Percentiles rank a stretch among this genome's conserved stretches.
Conservation (phyloP, 2,797 vertebrate genomes). For the Danio choprae region DNA sequence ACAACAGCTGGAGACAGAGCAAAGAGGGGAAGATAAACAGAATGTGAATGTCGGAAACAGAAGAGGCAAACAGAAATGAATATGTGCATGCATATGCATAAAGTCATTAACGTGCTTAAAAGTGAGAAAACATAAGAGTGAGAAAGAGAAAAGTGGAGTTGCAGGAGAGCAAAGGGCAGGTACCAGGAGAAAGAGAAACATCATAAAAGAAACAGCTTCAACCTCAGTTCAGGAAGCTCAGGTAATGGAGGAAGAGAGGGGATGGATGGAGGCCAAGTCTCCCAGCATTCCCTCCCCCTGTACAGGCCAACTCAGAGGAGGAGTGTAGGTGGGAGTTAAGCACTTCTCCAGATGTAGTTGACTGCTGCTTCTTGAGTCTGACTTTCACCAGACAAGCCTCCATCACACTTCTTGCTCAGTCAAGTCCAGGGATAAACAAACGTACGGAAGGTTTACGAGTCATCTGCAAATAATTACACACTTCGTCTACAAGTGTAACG, state of each 20-base stretch:
- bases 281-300: slow-evolving; percentile 52
- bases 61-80: neutral
- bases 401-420: slow-evolving; percentile 31
- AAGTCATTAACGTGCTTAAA: neutral
- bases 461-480: slow-evolving; percentile 25
- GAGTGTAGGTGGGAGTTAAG: slow-evolving; percentile 57
- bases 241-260: slow-evolving; percentile 44
- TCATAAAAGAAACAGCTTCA: slow-evolving; percentile 12
- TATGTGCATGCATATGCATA: neutral
- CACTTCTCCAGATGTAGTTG: slow-evolving; percentile 65
- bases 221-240: slow-evolving; percentile 21
- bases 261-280: slow-evolving; percentile 56
- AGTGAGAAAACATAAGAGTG: neutral
- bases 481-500: neutral
- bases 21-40: slow-evolving; percentile 14
- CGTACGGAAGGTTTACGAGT: slow-evolving; percentile 16
- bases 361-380: slow-evolving; percentile 50
- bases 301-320: slow-evolving; percentile 44
- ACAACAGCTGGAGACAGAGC: slow-evolving; percentile 9
- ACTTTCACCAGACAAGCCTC: slow-evolving; percentile 49
- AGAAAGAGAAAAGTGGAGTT: neutral
- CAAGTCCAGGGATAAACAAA: slow-evolving; percentile 39
- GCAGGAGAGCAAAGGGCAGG: neutral
- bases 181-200: neutral
- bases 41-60: slow-evolving; percentile 13